phyloP scores from a whole-genome alignment of 1,140 invertebrate genomes.

The Gryllus bimaculatus region DNA sequence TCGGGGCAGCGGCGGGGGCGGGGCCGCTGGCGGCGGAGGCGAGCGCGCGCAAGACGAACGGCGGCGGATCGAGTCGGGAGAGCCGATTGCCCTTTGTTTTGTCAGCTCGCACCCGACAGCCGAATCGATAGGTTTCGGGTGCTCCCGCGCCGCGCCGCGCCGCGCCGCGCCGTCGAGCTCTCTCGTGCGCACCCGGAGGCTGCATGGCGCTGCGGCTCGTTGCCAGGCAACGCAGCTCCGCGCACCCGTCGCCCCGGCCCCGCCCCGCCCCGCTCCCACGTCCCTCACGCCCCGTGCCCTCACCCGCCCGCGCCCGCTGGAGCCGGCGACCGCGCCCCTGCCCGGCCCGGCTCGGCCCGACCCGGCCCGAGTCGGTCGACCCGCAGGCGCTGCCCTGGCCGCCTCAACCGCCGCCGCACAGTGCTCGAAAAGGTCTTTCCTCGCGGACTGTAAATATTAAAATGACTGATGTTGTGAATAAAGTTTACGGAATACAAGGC shows the following conservation, averaged over 20 bases:
- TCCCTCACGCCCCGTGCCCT: too few species aligned
- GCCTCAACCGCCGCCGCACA: not conserved
- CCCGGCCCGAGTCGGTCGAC: not conserved
- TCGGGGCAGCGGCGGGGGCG: too few species aligned
- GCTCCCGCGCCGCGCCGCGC: not conserved
- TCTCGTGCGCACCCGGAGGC: not conserved
- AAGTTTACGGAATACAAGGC: too few species aligned
- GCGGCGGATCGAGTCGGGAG: not conserved
- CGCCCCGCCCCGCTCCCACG: too few species aligned
- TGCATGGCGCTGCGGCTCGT: not conserved
- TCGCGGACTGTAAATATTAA: too few species aligned
- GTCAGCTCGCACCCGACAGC: not conserved
- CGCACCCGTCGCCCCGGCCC: too few species aligned
- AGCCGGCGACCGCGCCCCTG: not conserved
- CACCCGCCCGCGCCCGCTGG: not conserved
- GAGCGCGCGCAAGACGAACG: not conserved
- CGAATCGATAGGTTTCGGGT: conserved; percentile 3
- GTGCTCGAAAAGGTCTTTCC: not conserved
- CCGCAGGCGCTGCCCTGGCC: not conserved
- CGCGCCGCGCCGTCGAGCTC: too few species aligned
- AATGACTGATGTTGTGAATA: too few species aligned
- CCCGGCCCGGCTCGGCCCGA: too few species aligned
- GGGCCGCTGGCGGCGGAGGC: not conserved
- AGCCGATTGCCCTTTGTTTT: not conserved
- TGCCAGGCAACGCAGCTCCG: not conserved